Conservation (phyloP, 2,113 vertebrate species). For the Macaca mulatta region DNA sequence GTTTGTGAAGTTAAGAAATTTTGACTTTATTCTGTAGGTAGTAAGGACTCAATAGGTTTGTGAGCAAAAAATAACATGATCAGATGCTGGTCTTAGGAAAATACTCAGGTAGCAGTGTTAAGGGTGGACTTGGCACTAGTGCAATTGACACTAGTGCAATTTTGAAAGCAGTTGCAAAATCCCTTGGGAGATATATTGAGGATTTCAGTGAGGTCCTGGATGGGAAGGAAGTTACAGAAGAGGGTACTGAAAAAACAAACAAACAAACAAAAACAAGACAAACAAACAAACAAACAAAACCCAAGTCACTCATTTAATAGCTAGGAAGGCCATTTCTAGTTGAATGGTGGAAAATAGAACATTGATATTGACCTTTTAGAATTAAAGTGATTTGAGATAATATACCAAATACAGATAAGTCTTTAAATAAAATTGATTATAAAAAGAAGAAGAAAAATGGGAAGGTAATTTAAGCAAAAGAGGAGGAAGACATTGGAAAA, state of each 20-base stretch:
- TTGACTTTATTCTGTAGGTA: not conserved
- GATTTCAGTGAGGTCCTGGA: not conserved
- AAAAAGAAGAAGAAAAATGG: not conserved
- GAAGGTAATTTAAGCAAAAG: not conserved
- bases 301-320: not conserved
- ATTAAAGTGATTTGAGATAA: not conserved
- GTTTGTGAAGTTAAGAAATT: conserved; percentile 1
- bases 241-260: not conserved
- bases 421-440: not conserved
- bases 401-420: not conserved
- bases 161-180: not conserved
- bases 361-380: not conserved
- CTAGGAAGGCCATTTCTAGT: not conserved
- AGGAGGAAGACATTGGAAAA: not conserved
- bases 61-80: not conserved
- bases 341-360: not conserved
- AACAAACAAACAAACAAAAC: not conserved
- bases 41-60: not conserved
- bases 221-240: not conserved
- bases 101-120: not conserved
- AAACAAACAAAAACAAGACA: too few relatives aligned
- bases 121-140: not conserved
- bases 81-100: not conserved
- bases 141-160: not conserved
- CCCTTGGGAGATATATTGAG: not conserved